Base-by-base conservation (phyloP, 92 coral and sea anemone genomes). In the Heliopora coerulea region DNA sequence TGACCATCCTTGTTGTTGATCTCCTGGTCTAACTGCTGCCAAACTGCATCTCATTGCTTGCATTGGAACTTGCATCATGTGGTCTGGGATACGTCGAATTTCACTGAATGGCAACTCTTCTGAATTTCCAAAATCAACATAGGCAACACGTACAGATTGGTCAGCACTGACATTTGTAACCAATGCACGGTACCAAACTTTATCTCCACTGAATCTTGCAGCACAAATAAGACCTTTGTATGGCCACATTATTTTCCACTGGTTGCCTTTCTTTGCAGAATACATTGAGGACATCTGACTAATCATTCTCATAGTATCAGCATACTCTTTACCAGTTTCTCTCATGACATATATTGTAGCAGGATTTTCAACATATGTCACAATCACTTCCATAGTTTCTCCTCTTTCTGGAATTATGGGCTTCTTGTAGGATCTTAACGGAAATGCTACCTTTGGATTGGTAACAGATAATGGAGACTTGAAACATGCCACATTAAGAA, bases 191-290 rank as follows among this genome's bases (percentile, higher is more conserved):
- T 93, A 93, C 98, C 98, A 93, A n/a, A 82, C 82, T 37, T 85
- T 79, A 49, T 95, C 99, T 68, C 82, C 91, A 29, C 91, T 80
- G 68, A 87, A 95, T 62, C 89, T 83, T 21, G 96, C 99, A 23
- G 91, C 95, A 82, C 99, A 95, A 39, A 95, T 88, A 40, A 95
- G 83, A 58, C 93, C 96, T 90, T 85, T 82, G 56, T 90, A 95
- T 2, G 99, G 99, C 96, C 96, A 95, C n/a, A 80, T 83, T 11
- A 95, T 88, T 26, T 59, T 34, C 79, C 89, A 83, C 70, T 83
- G 70, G 64, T 95, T 87, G 6, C 77, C 77, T 48, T 52, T 70
- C 49, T 31, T 52, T 10, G 62, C n/a, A 3, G 61, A 26, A 70
- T 70, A 70, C 31, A 70, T 33, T 20, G 58, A 28, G 1, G 58